Conservation (phyloP, 2,797 vertebrate species). For the Sus cebifrons region DNA sequence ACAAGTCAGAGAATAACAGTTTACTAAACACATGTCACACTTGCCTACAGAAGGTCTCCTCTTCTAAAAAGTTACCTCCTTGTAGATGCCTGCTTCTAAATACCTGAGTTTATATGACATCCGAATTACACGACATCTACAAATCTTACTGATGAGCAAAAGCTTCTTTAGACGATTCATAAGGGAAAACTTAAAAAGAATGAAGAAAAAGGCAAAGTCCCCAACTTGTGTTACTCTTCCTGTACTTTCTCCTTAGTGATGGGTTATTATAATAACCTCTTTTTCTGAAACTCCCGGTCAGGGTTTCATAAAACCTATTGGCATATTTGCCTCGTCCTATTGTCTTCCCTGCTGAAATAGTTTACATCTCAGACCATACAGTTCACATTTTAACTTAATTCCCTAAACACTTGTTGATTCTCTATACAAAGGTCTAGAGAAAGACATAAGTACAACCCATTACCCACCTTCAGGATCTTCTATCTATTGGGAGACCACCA, state of each 20-base stretch:
- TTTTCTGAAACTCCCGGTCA: not conserved
- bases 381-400: conserved; percentile 1
- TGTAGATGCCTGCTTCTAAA: conserved; percentile 12
- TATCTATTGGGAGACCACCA: not conserved
- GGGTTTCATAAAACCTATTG: not conserved
- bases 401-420: not conserved
- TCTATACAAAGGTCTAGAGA: not conserved
- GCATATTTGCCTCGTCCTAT: not conserved
- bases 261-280: not conserved
- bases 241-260: not conserved
- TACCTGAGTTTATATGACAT: not conserved
- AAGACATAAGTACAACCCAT: not conserved
- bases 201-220: not conserved
- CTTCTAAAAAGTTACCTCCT: conserved; percentile 40
- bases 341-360: not conserved
- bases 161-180: not conserved
- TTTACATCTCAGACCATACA: not conserved
- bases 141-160: not conserved
- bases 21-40: not conserved
- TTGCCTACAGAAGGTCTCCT: not conserved
- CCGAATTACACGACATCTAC: not conserved
- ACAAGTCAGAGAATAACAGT: not conserved
- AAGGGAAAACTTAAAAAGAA: not conserved
- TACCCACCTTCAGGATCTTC: not conserved
- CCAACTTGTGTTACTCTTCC: not conserved